phyloP scores from a whole-genome alignment of 2,113 vertebrate species.

The Myodes glareolus region DNA sequence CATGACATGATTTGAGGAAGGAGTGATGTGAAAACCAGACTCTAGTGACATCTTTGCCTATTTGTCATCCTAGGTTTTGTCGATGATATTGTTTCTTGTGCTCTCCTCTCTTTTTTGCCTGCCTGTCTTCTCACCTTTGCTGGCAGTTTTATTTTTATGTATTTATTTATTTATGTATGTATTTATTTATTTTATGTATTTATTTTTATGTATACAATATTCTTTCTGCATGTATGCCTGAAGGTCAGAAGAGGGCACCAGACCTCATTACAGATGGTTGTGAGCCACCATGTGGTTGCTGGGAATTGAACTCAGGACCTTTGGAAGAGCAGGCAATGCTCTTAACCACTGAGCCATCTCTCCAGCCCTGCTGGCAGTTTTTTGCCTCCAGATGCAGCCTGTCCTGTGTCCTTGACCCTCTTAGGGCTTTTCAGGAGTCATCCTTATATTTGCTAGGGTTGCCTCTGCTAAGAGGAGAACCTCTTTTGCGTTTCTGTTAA shows the following conservation, averaged over 20 bases:
- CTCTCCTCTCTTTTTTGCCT: background rate
- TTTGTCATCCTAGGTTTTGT: slow-evolving; percentile 30
- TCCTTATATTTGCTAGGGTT: slow-evolving; percentile 2
- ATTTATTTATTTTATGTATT: too few relatives aligned
- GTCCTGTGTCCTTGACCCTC: slow-evolving; percentile 8
- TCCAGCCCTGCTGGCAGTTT: background rate
- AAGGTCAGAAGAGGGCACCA: too few relatives aligned
- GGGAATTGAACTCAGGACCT: too few relatives aligned
- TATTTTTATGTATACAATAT: too few relatives aligned
- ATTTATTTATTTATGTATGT: too few relatives aligned
- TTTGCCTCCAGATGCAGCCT: slow-evolving; percentile 47
- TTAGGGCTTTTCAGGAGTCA: slow-evolving; percentile 25
- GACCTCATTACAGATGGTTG: too few relatives aligned
- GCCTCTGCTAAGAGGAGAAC: background rate
- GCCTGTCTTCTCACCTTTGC: background rate
- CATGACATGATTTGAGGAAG: slow-evolving; percentile 4
- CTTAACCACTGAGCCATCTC: too few relatives aligned
- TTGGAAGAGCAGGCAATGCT: too few relatives aligned
- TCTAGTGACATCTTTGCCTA: background rate
- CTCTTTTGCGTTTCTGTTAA: background rate
- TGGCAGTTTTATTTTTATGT: background rate
- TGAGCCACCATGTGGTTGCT: too few relatives aligned
- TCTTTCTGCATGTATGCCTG: too few relatives aligned
- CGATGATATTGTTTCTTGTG: background rate
- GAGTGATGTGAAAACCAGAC: background rate